These are phyloP conservation scores for Cacatua alba DNA, from an alignment of 2,113 vertebrate species.

Conservation along the genomic window DNA sequence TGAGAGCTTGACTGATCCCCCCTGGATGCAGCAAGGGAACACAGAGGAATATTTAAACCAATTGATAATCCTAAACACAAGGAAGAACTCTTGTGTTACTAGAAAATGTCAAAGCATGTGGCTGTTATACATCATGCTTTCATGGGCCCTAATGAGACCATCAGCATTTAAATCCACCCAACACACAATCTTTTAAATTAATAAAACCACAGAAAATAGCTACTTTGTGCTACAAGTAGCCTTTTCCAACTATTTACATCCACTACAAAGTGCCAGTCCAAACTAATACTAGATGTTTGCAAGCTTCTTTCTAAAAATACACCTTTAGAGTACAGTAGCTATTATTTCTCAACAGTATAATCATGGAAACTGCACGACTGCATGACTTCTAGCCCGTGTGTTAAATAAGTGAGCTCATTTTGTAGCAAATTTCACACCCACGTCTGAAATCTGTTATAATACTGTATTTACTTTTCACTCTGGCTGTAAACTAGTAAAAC, in stretches of 20 bases:
- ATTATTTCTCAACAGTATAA: neutral
- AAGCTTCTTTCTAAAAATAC: slow-evolving; percentile 28
- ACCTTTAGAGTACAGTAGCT: neutral
- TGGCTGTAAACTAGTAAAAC: slow-evolving; percentile 38
- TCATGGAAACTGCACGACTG: slow-evolving; percentile 5
- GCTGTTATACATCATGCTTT: neutral
- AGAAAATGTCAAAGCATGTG: neutral
- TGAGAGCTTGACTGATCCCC: neutral
- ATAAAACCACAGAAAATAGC: neutral
- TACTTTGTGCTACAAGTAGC: neutral
- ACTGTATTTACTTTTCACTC: slow-evolving; percentile 27
- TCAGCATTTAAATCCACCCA: neutral
- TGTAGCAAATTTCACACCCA: neutral
- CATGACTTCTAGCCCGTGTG: neutral
- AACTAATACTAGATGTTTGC: neutral
- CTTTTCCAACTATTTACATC: neutral
- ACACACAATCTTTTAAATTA: neutral
- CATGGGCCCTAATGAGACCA: neutral
- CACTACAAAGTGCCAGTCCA: neutral
- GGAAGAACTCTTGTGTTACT: neutral
- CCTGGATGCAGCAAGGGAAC: neutral
- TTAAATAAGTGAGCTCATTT: slow-evolving; percentile 43
- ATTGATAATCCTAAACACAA: neutral
- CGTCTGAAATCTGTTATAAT: slow-evolving; percentile 6
- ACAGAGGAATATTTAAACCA: neutral